phyloP scores from a whole-genome alignment of 2,113 vertebrate genomes.

The Mustelus asterias region DNA sequence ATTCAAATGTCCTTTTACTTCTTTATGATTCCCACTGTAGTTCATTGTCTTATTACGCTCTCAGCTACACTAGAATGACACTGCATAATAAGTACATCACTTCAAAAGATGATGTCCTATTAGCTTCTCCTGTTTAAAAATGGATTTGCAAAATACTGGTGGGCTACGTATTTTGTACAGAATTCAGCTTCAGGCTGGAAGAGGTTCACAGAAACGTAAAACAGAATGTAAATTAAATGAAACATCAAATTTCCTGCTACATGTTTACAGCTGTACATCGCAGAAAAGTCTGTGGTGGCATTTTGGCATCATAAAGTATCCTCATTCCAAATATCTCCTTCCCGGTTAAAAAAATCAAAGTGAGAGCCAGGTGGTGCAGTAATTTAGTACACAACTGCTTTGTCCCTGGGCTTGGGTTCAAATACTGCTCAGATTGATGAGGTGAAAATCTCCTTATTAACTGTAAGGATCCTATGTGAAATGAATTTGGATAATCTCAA shows the following conservation, averaged over 20 bases:
- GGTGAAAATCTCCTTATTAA: conserved; percentile 18
- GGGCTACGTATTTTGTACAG: not conserved
- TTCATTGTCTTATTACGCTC: not conserved
- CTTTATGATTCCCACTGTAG: conserved; percentile 12
- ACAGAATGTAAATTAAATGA: not conserved
- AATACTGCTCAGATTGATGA: not conserved
- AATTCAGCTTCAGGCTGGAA: not conserved
- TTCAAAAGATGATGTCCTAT: not conserved
- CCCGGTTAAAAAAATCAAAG: not conserved
- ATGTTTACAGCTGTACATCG: not conserved
- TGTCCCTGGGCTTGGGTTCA: not conserved
- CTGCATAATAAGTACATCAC: not conserved
- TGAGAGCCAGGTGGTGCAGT: not conserved
- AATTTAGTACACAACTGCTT: not conserved
- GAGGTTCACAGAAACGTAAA: not conserved
- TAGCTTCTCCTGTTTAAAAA: not conserved
- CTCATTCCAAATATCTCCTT: not conserved
- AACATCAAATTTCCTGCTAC: not conserved
- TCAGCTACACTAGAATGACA: not conserved
- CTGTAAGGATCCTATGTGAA: not conserved
- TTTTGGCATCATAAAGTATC: not conserved
- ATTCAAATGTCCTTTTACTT: not conserved
- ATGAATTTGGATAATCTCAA: conserved; percentile 30
- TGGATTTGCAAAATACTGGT: not conserved
- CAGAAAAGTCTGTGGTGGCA: not conserved